Conservation (phyloP, 2,888 invertebrate genomes). For the Drosophila paracracens region DNA sequence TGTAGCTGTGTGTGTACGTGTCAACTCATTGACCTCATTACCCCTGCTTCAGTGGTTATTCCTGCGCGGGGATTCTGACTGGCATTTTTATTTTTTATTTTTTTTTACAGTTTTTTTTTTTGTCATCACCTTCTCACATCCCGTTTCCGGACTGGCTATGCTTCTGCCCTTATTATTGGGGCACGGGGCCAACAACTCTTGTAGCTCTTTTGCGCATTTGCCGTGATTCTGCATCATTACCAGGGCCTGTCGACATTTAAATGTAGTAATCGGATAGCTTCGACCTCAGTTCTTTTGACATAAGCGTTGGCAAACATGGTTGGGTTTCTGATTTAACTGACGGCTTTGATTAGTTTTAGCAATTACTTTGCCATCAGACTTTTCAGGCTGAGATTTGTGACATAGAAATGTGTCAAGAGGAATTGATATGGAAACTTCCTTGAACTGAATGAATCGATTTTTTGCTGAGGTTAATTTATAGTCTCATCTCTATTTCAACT, state of each 20-base stretch:
- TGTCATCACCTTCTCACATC: constrained; percentile 19
- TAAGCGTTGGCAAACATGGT: constrained; percentile 28
- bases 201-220: constrained; percentile 26
- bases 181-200: constrained; percentile 8
- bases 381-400: constrained; percentile 9
- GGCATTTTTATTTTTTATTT: constrained; percentile 25
- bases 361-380: constrained; percentile 1
- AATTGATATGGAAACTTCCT: neutral
- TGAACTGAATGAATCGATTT: constrained; percentile 2
- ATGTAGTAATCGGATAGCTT: constrained; percentile 70
- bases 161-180: constrained; percentile 23
- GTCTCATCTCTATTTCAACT: neutral
- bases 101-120: constrained; percentile 5
- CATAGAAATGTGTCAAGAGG: constrained; percentile 1
- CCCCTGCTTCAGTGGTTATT: constrained; percentile 11
- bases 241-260: constrained; percentile 37
- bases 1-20: constrained; percentile 56
- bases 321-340: constrained; percentile 30
- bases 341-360: constrained; percentile 22
- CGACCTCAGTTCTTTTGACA: constrained; percentile 56
- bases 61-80: constrained; percentile 20
- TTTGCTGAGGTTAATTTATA: neutral
- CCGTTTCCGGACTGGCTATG: constrained; percentile 32
- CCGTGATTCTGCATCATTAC: constrained; percentile 45
- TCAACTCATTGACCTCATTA: constrained; percentile 76